These are phyloP conservation scores for Drosophila takahashii DNA, from an alignment of 1,140 invertebrate species.

Conservation along the genomic window DNA sequence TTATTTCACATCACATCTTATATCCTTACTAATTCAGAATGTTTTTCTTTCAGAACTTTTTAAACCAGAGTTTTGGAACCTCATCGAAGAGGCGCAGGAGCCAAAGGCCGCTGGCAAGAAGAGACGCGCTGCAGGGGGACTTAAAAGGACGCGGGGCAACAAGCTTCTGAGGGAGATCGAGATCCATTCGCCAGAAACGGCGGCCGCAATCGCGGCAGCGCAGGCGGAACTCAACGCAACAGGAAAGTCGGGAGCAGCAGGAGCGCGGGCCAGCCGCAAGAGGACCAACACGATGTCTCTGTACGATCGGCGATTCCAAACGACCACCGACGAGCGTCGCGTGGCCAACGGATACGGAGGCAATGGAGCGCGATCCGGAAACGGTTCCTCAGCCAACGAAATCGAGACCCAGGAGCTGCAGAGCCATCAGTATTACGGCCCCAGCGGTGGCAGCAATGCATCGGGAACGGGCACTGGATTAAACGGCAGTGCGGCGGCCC, in stretches of 20 bases:
- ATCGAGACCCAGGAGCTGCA: conserved; percentile 63
- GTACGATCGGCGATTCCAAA: conserved; percentile 79
- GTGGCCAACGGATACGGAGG: conserved; percentile 70
- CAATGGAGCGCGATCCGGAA: conserved; percentile 48
- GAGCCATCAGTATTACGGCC: conserved; percentile 73
- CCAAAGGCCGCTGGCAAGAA: conserved; percentile 36
- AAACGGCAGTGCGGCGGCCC: conserved; percentile 58
- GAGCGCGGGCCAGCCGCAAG: conserved; percentile 50
- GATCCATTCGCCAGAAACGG: conserved; percentile 58
- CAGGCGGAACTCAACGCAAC: conserved; percentile 62
- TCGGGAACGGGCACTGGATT: conserved; percentile 32
- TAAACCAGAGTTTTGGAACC: conserved; percentile 53
- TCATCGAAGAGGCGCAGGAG: conserved; percentile 58
- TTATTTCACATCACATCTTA: no score
- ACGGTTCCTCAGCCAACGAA: conserved; percentile 35
- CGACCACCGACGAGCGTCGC: conserved; percentile 62
- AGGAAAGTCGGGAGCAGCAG: conserved; percentile 19
- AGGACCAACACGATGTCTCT: conserved; percentile 66
- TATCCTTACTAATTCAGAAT: not conserved
- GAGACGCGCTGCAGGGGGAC: conserved; percentile 18
- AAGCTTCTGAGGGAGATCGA: conserved; percentile 44
- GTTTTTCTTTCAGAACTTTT: conserved; percentile 45
- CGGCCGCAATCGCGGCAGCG: conserved; percentile 68
- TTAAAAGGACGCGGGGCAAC: conserved; percentile 44
- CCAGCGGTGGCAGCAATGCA: conserved; percentile 48